Conservation (phyloP, 2,797 vertebrate genomes). For the Amazona finschi region DNA sequence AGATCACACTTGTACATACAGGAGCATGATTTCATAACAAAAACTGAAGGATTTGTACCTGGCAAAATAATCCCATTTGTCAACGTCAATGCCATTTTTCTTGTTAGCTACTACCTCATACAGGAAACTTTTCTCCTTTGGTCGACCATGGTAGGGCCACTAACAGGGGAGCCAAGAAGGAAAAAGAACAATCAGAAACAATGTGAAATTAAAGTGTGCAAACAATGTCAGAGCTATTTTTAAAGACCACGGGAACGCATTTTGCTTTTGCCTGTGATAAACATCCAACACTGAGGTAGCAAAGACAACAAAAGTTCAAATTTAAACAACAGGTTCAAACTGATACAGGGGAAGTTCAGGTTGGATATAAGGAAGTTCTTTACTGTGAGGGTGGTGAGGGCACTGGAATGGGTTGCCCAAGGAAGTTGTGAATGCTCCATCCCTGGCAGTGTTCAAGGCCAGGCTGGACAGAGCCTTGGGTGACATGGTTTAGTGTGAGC, state of each 20-base stretch:
- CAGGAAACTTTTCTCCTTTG: slow-evolving; percentile 88
- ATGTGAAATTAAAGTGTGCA: neutral
- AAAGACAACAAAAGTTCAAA: neutral
- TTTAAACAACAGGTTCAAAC: neutral
- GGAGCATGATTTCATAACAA: neutral
- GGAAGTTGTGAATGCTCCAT: neutral
- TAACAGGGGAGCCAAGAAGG: slow-evolving; percentile 33
- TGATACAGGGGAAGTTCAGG: neutral
- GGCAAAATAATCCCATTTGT: slow-evolving; percentile 99
- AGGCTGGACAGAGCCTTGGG: neutral
- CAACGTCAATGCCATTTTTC: slow-evolving; percentile 92
- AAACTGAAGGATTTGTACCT: slow-evolving; percentile 73
- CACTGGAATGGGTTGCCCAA: neutral
- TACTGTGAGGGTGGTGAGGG: neutral
- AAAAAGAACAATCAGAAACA: neutral
- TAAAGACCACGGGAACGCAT: neutral
- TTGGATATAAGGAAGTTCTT: neutral
- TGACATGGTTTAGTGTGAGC: neutral
- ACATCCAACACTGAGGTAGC: neutral
- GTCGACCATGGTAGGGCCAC: slow-evolving; percentile 87
- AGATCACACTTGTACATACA: neutral
- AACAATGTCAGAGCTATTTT: neutral
- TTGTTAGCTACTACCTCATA: slow-evolving; percentile 98
- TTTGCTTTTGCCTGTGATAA: neutral
- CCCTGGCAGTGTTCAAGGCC: neutral